These are phyloP conservation scores for Druon quercuslanigerum DNA, from an alignment of 1,140 invertebrate genomes.

Conservation along the genomic window DNA sequence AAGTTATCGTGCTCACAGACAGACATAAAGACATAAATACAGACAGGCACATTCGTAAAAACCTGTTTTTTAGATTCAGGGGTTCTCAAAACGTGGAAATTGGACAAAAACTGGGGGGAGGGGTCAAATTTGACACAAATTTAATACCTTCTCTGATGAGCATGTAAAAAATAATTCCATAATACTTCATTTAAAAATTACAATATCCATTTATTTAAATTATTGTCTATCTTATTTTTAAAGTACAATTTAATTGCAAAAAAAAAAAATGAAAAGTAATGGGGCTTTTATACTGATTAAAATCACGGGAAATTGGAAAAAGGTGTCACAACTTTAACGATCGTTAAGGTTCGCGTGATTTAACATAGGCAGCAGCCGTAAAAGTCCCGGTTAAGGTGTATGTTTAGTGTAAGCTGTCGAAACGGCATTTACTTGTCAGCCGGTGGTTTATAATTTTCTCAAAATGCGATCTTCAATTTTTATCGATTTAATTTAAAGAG, in stretches of 20 bases:
- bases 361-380: conserved; percentile 25
- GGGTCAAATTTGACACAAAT: too few species aligned
- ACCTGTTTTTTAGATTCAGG: too few species aligned
- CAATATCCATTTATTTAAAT: too few species aligned
- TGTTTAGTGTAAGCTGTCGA: conserved; percentile 1
- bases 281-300: neutral
- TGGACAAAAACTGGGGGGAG: too few species aligned
- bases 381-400: conserved; percentile 20
- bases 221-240: neutral
- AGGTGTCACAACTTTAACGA: conserved; percentile 26
- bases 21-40: too few species aligned
- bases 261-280: neutral
- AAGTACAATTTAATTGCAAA: neutral
- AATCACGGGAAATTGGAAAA: conserved; percentile 3
- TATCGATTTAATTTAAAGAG: neutral
- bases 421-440: neutral
- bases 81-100: too few species aligned
- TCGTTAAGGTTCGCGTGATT: conserved; percentile 15
- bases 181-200: too few species aligned
- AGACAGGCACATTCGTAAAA: too few species aligned
- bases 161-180: too few species aligned
- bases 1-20: too few species aligned
- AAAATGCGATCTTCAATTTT: neutral
- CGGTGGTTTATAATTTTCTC: conserved; percentile 6
- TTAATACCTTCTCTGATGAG: too few species aligned